phyloP scores from a whole-genome alignment of 2,797 vertebrate species.

The Pithecia hirsuta region DNA sequence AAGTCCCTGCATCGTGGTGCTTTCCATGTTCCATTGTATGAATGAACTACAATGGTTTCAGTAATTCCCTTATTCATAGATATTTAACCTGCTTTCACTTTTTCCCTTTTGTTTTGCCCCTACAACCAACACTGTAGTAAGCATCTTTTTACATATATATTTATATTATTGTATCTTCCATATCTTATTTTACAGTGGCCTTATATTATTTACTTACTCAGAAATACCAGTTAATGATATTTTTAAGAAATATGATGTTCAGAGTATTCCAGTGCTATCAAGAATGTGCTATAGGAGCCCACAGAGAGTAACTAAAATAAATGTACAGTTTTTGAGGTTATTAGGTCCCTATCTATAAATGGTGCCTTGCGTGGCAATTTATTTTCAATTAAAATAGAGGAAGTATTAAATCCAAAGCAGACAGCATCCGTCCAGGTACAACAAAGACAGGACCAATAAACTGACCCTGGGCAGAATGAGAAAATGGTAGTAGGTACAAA shows the following conservation, averaged over 20 bases:
- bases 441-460: background rate
- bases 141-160: background rate
- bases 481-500: background rate
- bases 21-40: background rate
- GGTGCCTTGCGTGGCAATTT: background rate
- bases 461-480: background rate
- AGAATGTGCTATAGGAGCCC: background rate
- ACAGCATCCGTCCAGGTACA: background rate
- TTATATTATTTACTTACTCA: background rate
- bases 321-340: background rate
- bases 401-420: background rate
- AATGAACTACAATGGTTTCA: background rate
- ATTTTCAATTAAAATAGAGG: background rate
- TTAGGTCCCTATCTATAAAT: background rate
- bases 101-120: background rate
- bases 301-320: background rate
- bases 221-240: background rate
- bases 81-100: background rate
- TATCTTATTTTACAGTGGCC: background rate
- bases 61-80: no score
- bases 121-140: background rate
- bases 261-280: background rate
- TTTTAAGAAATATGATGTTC: background rate
- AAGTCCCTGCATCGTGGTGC: no score
- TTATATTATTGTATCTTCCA: background rate